phyloP scores from a whole-genome alignment of 2,888 invertebrate genomes.

The Lymantria monacha region DNA sequence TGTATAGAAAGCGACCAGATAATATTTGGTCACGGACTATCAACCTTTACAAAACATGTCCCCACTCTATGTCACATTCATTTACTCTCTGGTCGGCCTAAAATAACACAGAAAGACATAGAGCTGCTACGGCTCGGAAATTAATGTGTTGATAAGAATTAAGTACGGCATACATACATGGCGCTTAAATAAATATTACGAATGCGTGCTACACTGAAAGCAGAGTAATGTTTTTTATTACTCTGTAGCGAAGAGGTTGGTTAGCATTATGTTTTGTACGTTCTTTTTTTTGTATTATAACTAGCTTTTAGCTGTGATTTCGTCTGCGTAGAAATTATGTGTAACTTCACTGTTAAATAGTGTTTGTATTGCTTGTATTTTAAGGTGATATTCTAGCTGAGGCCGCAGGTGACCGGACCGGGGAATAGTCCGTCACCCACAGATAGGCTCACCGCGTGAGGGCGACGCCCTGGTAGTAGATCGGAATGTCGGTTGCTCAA shows the following conservation, averaged over 20 bases:
- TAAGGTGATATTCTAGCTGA: too few relatives aligned
- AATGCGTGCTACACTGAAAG: neutral
- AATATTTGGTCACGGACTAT: neutral
- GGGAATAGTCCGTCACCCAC: too few relatives aligned
- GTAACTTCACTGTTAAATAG: too few relatives aligned
- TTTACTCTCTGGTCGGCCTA: neutral
- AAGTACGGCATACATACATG: neutral
- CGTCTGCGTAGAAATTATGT: too few relatives aligned
- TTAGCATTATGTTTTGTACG: neutral
- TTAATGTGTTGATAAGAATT: slow-evolving; percentile 8
- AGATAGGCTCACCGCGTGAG: too few relatives aligned
- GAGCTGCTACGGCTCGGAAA: slow-evolving; percentile 5
- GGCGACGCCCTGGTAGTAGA: too few relatives aligned
- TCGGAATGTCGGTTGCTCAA: too few relatives aligned
- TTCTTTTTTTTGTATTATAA: neutral
- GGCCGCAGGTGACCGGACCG: too few relatives aligned
- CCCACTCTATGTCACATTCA: neutral
- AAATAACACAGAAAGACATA: slow-evolving; percentile 8
- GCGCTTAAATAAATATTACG: slow-evolving; percentile 5
- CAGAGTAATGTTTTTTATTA: neutral
- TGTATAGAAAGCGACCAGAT: neutral
- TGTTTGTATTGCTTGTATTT: too few relatives aligned
- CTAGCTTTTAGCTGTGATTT: too few relatives aligned
- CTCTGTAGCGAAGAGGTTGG: neutral
- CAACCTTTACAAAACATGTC: neutral